Conservation (phyloP, 2,797 vertebrate species). For the Sphenopsis melanotis region DNA sequence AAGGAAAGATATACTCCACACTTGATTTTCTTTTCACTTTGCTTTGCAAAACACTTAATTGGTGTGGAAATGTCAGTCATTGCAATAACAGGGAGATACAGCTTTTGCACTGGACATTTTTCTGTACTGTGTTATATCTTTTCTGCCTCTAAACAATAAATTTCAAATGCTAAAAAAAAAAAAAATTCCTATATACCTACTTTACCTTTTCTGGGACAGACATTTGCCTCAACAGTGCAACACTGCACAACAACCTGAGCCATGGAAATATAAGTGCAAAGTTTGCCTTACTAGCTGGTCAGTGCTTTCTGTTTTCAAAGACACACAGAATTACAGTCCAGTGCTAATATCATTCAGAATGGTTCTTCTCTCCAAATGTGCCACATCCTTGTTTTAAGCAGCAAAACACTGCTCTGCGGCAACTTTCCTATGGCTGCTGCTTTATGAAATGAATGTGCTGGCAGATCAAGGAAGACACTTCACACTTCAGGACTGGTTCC, state of each 20-base stretch:
- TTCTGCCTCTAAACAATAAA: not conserved
- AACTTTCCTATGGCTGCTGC: not conserved
- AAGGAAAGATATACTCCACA: not conserved
- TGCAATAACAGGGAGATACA: not conserved
- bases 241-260: not conserved
- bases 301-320: not conserved
- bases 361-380: not conserved
- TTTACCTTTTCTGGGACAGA: too few species aligned
- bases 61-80: not conserved
- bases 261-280: not conserved
- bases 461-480: not conserved
- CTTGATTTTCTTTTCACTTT: not conserved
- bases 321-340: accelerated
- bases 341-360: not conserved
- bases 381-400: not conserved
- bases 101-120: not conserved
- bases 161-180: not conserved
- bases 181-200: accelerated
- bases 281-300: not conserved
- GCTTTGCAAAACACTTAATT: not conserved
- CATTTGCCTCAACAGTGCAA: too few species aligned
- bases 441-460: not conserved
- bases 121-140: not conserved
- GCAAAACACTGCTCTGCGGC: not conserved
- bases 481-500: not conserved